These are phyloP conservation scores for Maniola hyperantus DNA, from an alignment of 2,888 invertebrate genomes.

Conservation along the genomic window DNA sequence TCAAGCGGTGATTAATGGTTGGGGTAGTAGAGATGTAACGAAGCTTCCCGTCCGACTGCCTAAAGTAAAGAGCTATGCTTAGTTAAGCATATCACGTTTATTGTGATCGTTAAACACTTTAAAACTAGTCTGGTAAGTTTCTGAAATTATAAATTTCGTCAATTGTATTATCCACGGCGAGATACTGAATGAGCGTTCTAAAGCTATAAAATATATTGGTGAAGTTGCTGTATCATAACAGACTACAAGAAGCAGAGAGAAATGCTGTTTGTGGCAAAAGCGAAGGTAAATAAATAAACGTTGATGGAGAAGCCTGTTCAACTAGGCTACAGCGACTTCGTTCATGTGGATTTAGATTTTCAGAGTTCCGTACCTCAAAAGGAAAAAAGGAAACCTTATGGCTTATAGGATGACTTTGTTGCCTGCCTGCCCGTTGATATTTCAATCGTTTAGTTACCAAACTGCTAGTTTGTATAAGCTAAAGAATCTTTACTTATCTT, in stretches of 20 bases:
- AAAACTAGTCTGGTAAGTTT: not conserved
- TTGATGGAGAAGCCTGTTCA: not conserved
- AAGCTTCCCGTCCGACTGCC: not conserved
- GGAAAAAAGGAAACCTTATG: no score
- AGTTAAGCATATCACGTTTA: not conserved
- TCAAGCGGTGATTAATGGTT: slow-evolving; percentile 21
- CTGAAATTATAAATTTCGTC: not conserved
- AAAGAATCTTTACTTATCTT: no score
- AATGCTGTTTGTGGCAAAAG: not conserved
- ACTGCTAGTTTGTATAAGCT: no score
- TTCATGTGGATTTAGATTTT: no score
- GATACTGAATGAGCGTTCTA: not conserved
- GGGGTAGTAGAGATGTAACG: slow-evolving; percentile 6
- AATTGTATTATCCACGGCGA: not conserved
- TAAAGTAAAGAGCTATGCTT: not conserved
- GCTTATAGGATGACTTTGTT: no score
- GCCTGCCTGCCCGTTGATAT: no score
- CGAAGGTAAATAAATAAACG: not conserved
- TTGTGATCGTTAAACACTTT: not conserved
- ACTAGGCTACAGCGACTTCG: no score
- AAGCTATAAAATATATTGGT: slow-evolving; percentile 2
- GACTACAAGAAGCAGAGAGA: not conserved
- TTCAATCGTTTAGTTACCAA: no score
- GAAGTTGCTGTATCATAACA: not conserved
- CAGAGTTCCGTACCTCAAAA: no score